Evolutionary conservation across 2,888 invertebrate genomes (phyloP).

Genomic region (Margaritifera margaritifera): DNA sequence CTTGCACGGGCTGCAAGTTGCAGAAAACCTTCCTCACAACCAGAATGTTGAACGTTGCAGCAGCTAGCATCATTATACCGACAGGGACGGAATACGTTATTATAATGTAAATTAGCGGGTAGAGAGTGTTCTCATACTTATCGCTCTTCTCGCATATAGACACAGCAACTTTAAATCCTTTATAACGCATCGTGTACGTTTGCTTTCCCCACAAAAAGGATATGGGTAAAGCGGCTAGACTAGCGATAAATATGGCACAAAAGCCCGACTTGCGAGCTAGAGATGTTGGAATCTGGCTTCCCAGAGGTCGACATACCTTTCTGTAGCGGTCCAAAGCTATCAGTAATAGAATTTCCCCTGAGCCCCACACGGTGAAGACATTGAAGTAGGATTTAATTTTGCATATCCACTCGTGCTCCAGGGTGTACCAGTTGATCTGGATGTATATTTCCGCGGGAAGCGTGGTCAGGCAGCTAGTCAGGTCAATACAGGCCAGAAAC

Average conservation of each 20-base stretch:
- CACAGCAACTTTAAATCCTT: too few relatives aligned
- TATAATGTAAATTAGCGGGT: too few relatives aligned
- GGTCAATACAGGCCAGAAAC: slow-evolving; percentile 23
- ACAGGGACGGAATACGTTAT: too few relatives aligned
- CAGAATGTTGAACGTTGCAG: too few relatives aligned
- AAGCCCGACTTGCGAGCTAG: slow-evolving; percentile 19
- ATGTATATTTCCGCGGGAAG: slow-evolving; percentile 32
- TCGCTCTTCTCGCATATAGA: too few relatives aligned
- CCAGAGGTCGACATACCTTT: slow-evolving; percentile 27
- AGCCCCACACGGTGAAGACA: slow-evolving; percentile 26
- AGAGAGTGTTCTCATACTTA: too few relatives aligned
- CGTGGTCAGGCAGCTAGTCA: slow-evolving; percentile 29
- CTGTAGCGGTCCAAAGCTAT: slow-evolving; percentile 32
- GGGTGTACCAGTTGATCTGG: slow-evolving; percentile 31
- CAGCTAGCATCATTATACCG: too few relatives aligned
- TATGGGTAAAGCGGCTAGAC: slow-evolving; percentile 19
- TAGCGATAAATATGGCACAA: slow-evolving; percentile 6
- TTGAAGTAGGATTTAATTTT: slow-evolving; percentile 35
- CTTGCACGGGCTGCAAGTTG: too few relatives aligned
- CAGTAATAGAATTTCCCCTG: slow-evolving; percentile 19
- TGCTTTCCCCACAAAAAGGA: slow-evolving; percentile 32
- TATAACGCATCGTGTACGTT: slow-evolving; percentile 7
- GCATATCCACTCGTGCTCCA: slow-evolving; percentile 22
- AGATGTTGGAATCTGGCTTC: slow-evolving; percentile 26
- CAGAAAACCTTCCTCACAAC: too few relatives aligned